A percentile compares a stretch with the other conserved stretches of the same genome.
Conservation (phyloP, 1,140 invertebrate genomes). For the Leptopilina clavipes region DNA sequence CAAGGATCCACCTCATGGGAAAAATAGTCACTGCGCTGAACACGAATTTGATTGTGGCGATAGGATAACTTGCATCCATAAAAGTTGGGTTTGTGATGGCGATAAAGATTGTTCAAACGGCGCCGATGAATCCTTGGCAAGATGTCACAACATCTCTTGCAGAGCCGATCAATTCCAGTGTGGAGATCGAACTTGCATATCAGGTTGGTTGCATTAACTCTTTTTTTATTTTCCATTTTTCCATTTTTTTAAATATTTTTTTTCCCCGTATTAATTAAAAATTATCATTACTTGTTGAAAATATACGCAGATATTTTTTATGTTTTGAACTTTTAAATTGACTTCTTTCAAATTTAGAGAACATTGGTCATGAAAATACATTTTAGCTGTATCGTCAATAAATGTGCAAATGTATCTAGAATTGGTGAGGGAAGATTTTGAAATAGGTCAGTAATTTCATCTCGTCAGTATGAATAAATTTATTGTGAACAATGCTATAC, state of each 20-base stretch:
- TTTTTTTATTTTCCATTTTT: neutral
- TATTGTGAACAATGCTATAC: conserved; percentile 3
- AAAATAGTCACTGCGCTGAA: conserved; percentile 75
- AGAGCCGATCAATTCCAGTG: conserved; percentile 89
- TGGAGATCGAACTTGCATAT: conserved; percentile 86
- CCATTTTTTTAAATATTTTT: neutral
- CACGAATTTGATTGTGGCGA: conserved; percentile 91
- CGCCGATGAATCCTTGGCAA: conserved; percentile 82
- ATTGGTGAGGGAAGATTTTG: conserved; percentile 3
- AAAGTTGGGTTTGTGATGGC: conserved; percentile 90
- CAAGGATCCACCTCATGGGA: conserved; percentile 43
- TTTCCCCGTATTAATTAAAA: neutral
- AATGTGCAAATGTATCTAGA: conserved; percentile 9
- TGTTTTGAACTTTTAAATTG: neutral
- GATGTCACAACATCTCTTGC: conserved; percentile 87
- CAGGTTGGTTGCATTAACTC: conserved; percentile 57
- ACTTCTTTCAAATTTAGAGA: neutral
- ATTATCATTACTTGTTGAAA: too few species aligned
- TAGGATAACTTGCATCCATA: conserved; percentile 89
- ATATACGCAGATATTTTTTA: too few species aligned
- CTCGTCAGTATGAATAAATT: conserved; percentile 8
- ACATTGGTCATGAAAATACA: neutral
- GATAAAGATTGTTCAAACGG: conserved; percentile 89
- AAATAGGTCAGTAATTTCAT: conserved; percentile 20
- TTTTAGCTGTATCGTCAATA: neutral